Base-by-base conservation (phyloP, 2,888 invertebrate genomes). In the Cyclophora albipunctata region DNA sequence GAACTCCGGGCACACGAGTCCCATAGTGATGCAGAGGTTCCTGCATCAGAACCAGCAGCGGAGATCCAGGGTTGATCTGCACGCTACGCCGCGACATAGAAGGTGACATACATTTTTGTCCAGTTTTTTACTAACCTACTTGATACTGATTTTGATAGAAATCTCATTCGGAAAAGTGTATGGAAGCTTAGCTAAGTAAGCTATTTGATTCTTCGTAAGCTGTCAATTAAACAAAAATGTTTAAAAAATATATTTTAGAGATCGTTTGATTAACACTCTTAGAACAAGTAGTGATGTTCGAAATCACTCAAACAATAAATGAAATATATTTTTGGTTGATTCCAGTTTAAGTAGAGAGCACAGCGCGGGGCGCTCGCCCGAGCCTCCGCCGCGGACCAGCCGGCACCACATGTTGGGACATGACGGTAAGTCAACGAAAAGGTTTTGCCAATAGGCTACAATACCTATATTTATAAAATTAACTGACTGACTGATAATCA, bases 11-110 rank as follows among this genome's bases (percentile, higher is more conserved):
- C 94, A 93, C 82, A 94, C 94, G 49, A 94, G 94, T 81, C 94
- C 94, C 41, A 93, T 94, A 74, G 93, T 94, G 53, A 84, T 94
- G 61, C 94, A 94, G 74, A 89, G 94, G 73, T 94, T 94, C 74
- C 93, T 93, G 71, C 94, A 94, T 75, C 94, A 94, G 73, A 94
- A 92, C 71, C 93, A 93, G 69, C 94, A 94, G 75, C 89, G 93
- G 57, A 88, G 93, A 60, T 91, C 89, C 34, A 69, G 89, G 33
- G 85, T 83, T 2, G 89, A 89, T 59, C 66, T 86, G 34, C 87
- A 87, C 61, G 67, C 82, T 6, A 84, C 86, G n/a, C 87, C 88
- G 2, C 71, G 88, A 45, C 86, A 88, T 71, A 77, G 87, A 59
- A 89, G 86, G 88, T 86, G 63, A 45, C 5, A 37, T 2, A 37